These are phyloP conservation scores for Phortica variegata DNA, from an alignment of 1,140 invertebrate species.

Conservation along the genomic window DNA sequence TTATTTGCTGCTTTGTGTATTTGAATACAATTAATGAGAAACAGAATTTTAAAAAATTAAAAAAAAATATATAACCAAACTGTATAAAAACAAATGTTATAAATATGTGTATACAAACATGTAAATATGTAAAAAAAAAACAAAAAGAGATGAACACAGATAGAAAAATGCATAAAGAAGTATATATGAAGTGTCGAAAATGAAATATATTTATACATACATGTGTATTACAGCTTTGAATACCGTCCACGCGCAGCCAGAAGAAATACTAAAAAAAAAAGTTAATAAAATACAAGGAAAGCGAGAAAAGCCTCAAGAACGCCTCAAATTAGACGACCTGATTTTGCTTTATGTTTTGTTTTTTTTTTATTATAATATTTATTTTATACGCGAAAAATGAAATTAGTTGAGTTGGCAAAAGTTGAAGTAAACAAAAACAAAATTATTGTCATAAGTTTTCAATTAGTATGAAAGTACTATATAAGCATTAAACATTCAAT, in stretches of 20 bases:
- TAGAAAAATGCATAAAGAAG: conserved; percentile 16
- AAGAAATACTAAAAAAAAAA: conserved; percentile 4
- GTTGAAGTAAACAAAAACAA: conserved; percentile 17
- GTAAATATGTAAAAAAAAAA: conserved; percentile 50
- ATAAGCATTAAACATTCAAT: conserved; percentile 10
- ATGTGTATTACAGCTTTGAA: conserved; percentile 57
- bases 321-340: conserved; percentile 14
- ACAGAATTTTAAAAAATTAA: conserved; percentile 12
- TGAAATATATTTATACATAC: conserved; percentile 35
- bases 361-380: no score
- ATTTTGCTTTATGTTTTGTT: conserved; percentile 8
- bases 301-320: conserved; percentile 5
- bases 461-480: conserved; percentile 5
- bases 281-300: not conserved
- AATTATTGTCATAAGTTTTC: conserved; percentile 4
- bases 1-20: conserved; percentile 52
- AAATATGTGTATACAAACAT: conserved; percentile 15
- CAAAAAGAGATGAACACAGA: conserved; percentile 15
- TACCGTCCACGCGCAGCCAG: conserved; percentile 56
- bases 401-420: conserved; percentile 47
- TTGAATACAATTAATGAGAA: conserved; percentile 30
- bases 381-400: no score
- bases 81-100: conserved; percentile 9
- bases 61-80: conserved; percentile 32
- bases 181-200: conserved; percentile 15